Conservation (phyloP, 2,888 invertebrate species). For the Oscheius sp. region DNA sequence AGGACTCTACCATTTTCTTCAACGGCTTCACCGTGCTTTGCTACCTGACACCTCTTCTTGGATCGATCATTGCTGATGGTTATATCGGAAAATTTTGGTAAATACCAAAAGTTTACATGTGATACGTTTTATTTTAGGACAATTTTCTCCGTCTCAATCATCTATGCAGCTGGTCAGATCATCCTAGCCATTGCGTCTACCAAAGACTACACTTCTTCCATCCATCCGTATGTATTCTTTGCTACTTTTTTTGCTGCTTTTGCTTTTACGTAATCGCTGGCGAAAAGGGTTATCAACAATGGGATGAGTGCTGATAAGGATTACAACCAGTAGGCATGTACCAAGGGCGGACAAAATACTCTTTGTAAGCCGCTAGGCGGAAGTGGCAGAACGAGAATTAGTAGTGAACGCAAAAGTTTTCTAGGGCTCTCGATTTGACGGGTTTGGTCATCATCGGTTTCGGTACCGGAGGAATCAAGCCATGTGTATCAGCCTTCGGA, state of each 20-base stretch:
- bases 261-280: slow-evolving; percentile 4
- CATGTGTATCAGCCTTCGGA: slow-evolving; percentile 77
- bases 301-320: slow-evolving; percentile 28
- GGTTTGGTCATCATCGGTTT: slow-evolving; percentile 75
- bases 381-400: neutral
- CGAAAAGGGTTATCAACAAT: slow-evolving; percentile 12
- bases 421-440: slow-evolving; percentile 65
- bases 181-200: slow-evolving; percentile 80
- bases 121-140: slow-evolving; percentile 77
- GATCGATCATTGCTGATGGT: slow-evolving; percentile 93
- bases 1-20: slow-evolving; percentile 87
- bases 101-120: slow-evolving; percentile 15
- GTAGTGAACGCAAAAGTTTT: slow-evolving; percentile 6
- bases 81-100: slow-evolving; percentile 88
- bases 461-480: slow-evolving; percentile 77
- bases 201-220: slow-evolving; percentile 65
- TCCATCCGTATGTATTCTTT: slow-evolving; percentile 64
- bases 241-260: slow-evolving; percentile 23
- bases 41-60: slow-evolving; percentile 89
- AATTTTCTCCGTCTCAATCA: slow-evolving; percentile 87
- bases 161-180: slow-evolving; percentile 87
- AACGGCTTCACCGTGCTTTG: slow-evolving; percentile 90
- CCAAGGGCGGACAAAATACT: slow-evolving; percentile 3
- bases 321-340: slow-evolving; percentile 34
- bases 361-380: neutral